These are phyloP conservation scores for Caenorhabditis angaria DNA, from an alignment of 2,888 invertebrate genomes.

Conservation along the genomic window DNA sequence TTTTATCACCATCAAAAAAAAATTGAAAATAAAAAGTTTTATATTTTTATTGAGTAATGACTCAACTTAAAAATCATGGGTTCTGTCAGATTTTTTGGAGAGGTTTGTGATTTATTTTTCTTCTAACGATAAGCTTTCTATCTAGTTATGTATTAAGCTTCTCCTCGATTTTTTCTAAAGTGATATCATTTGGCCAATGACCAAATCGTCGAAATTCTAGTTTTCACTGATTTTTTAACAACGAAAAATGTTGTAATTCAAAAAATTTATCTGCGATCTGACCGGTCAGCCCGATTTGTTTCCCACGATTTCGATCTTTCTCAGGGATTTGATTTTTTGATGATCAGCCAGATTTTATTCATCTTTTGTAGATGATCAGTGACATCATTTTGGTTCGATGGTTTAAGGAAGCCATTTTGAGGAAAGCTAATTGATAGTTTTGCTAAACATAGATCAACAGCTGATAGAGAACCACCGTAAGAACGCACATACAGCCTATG, in stretches of 20 bases:
- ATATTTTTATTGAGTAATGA: too few species aligned
- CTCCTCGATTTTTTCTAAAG: neutral
- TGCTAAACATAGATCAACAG: too few species aligned
- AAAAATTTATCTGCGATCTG: constrained; percentile 17
- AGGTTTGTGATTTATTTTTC: constrained; percentile 2
- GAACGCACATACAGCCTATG: too few species aligned
- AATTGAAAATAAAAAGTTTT: too few species aligned
- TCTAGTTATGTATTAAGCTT: constrained; percentile 4
- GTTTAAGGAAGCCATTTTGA: too few species aligned
- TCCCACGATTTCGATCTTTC: constrained; percentile 12
- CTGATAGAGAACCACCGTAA: too few species aligned
- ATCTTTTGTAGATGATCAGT: neutral
- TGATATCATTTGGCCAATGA: constrained; percentile 4
- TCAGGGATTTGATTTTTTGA: neutral
- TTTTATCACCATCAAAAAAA: neutral
- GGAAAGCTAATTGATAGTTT: too few species aligned
- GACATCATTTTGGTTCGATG: neutral
- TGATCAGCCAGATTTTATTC: too few species aligned
- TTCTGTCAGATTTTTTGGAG: neutral
- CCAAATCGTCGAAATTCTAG: constrained; percentile 16
- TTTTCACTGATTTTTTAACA: constrained; percentile 4
- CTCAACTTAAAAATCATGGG: neutral
- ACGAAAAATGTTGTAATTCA: constrained; percentile 8
- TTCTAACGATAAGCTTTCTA: too few species aligned
- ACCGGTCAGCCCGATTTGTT: constrained; percentile 18